Evolutionary conservation across 2,797 vertebrate species (phyloP).

Genomic region (Sardinella longiceps): DNA sequence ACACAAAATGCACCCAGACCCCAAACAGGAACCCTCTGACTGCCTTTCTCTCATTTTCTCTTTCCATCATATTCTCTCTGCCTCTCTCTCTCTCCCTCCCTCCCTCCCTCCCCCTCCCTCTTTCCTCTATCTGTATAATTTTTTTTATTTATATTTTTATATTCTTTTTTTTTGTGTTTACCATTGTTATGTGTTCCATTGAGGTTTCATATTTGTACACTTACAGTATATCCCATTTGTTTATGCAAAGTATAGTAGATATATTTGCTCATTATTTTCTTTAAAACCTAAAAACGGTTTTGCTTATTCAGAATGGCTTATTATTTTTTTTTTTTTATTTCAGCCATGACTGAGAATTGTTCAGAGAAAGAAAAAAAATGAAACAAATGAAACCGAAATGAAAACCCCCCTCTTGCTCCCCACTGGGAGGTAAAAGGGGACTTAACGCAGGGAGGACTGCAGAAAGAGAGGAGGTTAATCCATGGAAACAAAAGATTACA

Average conservation of each 20-base stretch:
- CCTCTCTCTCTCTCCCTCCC: neutral
- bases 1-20: neutral
- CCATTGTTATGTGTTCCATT: neutral
- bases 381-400: constrained; percentile 33
- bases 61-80: neutral
- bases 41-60: neutral
- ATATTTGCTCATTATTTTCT: neutral
- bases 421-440: constrained; percentile 30
- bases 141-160: neutral
- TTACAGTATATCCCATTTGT: neutral
- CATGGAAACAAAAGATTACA: constrained; percentile 46
- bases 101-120: neutral
- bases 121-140: neutral
- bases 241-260: neutral
- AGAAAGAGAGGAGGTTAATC: constrained; percentile 45
- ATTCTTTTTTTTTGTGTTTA: neutral
- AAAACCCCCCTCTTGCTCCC: constrained; percentile 32
- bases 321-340: neutral
- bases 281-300: neutral
- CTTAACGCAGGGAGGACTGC: constrained; percentile 36
- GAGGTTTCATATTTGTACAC: neutral
- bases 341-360: constrained; percentile 29
- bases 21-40: constrained; percentile 12
- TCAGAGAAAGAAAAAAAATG: constrained; percentile 20
- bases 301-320: constrained; percentile 47